Conservation (phyloP, 2,113 vertebrate species). For the Nesogale talazaci region DNA sequence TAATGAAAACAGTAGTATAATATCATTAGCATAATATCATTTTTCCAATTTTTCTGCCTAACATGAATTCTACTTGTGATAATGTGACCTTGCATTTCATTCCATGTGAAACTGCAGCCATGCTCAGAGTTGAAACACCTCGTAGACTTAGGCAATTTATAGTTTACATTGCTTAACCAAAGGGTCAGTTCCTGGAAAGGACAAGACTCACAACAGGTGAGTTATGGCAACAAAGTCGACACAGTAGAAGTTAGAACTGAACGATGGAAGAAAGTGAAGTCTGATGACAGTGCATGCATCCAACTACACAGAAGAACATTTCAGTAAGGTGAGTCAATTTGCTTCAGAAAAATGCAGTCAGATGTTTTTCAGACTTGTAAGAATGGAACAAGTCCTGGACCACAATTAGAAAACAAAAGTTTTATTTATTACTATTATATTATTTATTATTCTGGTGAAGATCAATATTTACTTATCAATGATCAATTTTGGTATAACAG, state of each 20-base stretch:
- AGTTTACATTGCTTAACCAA: not conserved
- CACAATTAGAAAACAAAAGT: not conserved
- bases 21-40: too few relatives aligned
- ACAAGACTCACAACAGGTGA: not conserved
- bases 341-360: not conserved
- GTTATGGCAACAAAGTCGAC: not conserved
- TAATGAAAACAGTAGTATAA: not conserved
- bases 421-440: too few relatives aligned
- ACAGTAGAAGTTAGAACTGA: not conserved
- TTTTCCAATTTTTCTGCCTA: not conserved
- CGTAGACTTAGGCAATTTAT: not conserved
- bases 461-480: not conserved
- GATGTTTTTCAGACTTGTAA: not conserved
- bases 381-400: not conserved
- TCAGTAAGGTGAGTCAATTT: not conserved
- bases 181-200: not conserved
- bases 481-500: not conserved
- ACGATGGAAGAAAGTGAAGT: not conserved
- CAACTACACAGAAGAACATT: not conserved
- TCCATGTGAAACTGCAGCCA: not conserved
- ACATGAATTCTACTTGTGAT: not conserved
- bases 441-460: not conserved
- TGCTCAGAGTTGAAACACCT: not conserved
- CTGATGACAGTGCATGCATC: not conserved
- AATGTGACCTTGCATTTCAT: not conserved